Base-by-base conservation (phyloP, 2,797 vertebrate species). In the Adelosebastes latens region DNA sequence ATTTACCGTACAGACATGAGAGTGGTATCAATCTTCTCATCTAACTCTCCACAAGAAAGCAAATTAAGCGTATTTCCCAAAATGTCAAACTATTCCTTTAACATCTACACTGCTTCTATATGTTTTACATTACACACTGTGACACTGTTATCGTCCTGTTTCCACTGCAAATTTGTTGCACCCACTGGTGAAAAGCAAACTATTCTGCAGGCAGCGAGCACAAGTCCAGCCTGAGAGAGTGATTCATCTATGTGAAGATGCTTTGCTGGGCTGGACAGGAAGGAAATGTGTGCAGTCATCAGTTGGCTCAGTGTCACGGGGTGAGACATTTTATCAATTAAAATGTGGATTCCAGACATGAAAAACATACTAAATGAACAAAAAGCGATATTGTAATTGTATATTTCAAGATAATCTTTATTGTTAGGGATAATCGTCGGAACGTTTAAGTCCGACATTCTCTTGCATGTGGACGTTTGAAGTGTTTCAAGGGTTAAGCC, bases 401-500 rank as follows among this genome's bases (percentile, higher is more conserved):
- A 14, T 25, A 62, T 75, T 64, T 64, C 4, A 32, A 31, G n/a
- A 18, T 32, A 1, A 32, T 25, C 5, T 49, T 16, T 22, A 24
- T 29, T 63, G 29, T 36, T 9, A 4, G n/a, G 14, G 24, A 20
- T 32, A 24, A 55, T 56, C 5, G n/a, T 56, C 20, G 13, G 11
- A 46, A 46, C 18, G 1, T 55, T 8, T 1, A 6, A 31, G 53
- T 18, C 8, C 2, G 25, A 52, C 31, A 18, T 2, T 72, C 13
- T 34, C 16, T 56, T 60, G 11, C 52, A 68, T 13, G n/a, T 52
- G 73, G 77, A 24, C 6, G 24, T 80, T 75, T 82, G 9, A 66
- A 78, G 60, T 27, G 20, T 63, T 67, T 77, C 22, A 89, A 87
- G 90, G 84, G 91, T 94, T 94, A 91, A 92, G 82, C n/a, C 58